A percentile compares a stretch with the other conserved stretches of the same genome.
Evolutionary conservation across 2,113 vertebrate genomes (phyloP).

Genomic region (Erythrolamprus reginae): DNA sequence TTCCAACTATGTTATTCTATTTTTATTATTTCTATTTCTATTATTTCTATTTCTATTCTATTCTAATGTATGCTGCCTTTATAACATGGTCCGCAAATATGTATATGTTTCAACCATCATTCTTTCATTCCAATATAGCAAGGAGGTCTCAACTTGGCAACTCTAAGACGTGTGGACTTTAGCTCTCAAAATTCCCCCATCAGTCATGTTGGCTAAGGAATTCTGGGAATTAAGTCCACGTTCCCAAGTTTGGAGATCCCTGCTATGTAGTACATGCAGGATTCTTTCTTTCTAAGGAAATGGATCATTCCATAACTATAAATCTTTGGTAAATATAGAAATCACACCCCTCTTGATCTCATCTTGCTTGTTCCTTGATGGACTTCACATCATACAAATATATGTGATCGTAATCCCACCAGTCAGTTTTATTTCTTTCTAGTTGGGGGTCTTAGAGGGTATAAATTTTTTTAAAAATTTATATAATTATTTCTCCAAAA

Average conservation of each 20-base stretch:
- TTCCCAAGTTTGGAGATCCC: not conserved
- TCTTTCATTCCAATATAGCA: not conserved
- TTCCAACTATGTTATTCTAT: too few relatives aligned
- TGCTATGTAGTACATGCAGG: not conserved
- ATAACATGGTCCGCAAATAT: not conserved
- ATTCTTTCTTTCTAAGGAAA: not conserved
- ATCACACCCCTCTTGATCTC: not conserved
- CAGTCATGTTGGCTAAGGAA: not conserved
- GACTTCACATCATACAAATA: not conserved
- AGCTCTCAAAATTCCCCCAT: too few relatives aligned
- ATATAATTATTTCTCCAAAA: not conserved
- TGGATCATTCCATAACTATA: not conserved
- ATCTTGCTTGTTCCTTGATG: not conserved
- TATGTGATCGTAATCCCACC: not conserved
- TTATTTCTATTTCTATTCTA: too few relatives aligned
- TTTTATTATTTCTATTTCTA: too few relatives aligned
- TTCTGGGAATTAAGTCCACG: not conserved
- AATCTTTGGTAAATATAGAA: not conserved
- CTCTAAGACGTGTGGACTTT: too few relatives aligned
- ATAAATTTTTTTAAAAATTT: not conserved
- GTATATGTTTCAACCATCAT: not conserved
- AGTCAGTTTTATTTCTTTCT: not conserved
- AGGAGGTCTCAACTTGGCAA: not conserved
- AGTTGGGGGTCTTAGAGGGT: not conserved
- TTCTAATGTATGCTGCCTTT: not conserved